These are phyloP conservation scores for Drosophila eohydei DNA, from an alignment of 2,888 invertebrate species.

Conservation along the genomic window DNA sequence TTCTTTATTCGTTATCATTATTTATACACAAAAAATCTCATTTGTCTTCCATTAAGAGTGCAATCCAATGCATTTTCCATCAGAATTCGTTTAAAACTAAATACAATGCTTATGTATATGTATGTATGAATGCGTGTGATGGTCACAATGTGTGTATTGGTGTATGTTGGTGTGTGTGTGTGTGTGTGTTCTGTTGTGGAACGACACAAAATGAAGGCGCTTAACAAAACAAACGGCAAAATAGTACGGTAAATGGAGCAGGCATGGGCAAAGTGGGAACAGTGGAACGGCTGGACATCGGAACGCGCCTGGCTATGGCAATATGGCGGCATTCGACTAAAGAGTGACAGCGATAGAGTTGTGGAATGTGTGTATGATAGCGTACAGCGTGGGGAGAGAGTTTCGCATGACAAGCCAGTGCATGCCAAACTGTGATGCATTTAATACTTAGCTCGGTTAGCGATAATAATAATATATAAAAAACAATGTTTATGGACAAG, in stretches of 20 bases:
- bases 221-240: constrained; percentile 77
- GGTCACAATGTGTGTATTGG: constrained; percentile 35
- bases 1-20: constrained; percentile 81
- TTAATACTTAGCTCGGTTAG: constrained; percentile 64
- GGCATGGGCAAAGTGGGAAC: constrained; percentile 16
- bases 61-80: constrained; percentile 59
- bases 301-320: constrained; percentile 77
- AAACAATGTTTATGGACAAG: constrained; percentile 63
- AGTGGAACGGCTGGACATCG: constrained; percentile 24
- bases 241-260: constrained; percentile 31
- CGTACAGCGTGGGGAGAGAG: neutral
- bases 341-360: constrained; percentile 7
- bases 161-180: constrained; percentile 36
- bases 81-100: constrained; percentile 68
- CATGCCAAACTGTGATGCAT: constrained; percentile 43
- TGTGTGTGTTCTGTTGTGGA: constrained; percentile 59
- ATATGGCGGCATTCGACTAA: constrained; percentile 61
- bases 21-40: constrained; percentile 75
- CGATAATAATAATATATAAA: constrained; percentile 19
- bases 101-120: constrained; percentile 72
- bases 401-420: constrained; percentile 37
- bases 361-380: neutral
- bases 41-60: constrained; percentile 54
- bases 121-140: constrained; percentile 48
- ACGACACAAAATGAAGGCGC: constrained; percentile 83